Conservation (phyloP, 2,888 invertebrate species). For the Creontiades dilutus region DNA sequence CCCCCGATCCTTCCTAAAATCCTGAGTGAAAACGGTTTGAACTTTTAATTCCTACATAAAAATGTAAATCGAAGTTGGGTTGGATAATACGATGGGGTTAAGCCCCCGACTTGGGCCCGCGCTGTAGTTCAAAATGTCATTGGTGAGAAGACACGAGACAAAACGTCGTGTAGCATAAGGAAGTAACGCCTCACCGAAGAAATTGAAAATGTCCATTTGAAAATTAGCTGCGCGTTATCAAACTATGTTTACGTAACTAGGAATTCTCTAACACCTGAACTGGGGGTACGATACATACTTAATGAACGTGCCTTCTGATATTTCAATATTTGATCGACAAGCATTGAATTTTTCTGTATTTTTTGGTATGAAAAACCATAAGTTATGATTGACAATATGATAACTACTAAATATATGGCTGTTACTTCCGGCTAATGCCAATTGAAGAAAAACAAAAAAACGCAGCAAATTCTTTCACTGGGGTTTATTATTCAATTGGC, state of each 20-base stretch:
- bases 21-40: background rate
- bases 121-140: constrained; percentile 5
- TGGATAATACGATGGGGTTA: constrained; percentile 9
- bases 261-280: too few species aligned
- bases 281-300: too few species aligned
- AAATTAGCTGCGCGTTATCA: background rate
- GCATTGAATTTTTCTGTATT: too few species aligned
- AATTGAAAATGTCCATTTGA: background rate
- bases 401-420: too few species aligned
- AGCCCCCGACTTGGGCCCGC: background rate
- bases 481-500: too few species aligned
- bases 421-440: too few species aligned
- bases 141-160: background rate
- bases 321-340: too few species aligned
- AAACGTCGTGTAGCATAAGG: background rate
- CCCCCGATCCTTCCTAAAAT: background rate
- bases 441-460: too few species aligned
- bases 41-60: background rate
- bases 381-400: too few species aligned
- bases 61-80: constrained; percentile 5
- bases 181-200: background rate
- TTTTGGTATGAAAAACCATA: too few species aligned
- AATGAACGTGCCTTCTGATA: too few species aligned
- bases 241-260: background rate
- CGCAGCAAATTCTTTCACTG: too few species aligned